phyloP scores from a whole-genome alignment of 92 coral and sea anemone genomes.

The Palythoa grandis region DNA sequence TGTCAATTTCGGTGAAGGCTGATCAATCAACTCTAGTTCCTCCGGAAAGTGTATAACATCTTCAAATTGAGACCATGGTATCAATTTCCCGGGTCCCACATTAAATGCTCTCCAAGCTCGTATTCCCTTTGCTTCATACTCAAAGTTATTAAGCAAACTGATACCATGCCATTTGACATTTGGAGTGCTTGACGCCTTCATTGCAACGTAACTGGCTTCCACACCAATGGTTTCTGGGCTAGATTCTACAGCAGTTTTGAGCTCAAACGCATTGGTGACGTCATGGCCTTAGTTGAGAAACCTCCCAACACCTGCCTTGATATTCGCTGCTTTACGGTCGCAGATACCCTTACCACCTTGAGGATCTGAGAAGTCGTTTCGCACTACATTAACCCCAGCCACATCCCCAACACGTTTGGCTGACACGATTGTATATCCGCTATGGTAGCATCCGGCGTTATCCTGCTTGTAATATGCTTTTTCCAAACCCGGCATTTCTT shows the following conservation, averaged over 20 bases:
- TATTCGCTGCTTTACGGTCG: conserved; percentile 49
- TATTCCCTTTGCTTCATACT: not conserved
- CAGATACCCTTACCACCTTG: conserved; percentile 53
- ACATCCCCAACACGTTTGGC: conserved; percentile 51
- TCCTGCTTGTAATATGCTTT: conserved; percentile 56
- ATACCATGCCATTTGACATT: conserved; percentile 40
- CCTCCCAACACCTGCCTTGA: conserved; percentile 9
- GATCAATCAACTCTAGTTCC: not conserved
- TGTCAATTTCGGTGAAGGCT: not conserved
- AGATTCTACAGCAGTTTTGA: conserved; percentile 55
- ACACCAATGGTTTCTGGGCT: conserved; percentile 5
- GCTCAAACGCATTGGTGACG: conserved; percentile 42
- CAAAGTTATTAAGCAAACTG: conserved; percentile 11
- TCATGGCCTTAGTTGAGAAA: conserved; percentile 12
- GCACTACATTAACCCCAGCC: conserved; percentile 41
- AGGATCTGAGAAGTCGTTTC: conserved; percentile 46
- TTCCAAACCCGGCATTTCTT: conserved; percentile 46
- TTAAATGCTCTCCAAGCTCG: conserved; percentile 40
- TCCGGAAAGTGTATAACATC: conserved; percentile 24
- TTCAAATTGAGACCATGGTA: conserved; percentile 26
- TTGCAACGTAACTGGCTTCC: conserved; percentile 34
- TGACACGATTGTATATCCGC: conserved; percentile 45
- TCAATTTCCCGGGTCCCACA: conserved; percentile 26
- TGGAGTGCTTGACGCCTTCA: not conserved
- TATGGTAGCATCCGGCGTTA: conserved; percentile 68